phyloP scores from a whole-genome alignment of 2,888 invertebrate species.

The Lutraria lutraria region DNA sequence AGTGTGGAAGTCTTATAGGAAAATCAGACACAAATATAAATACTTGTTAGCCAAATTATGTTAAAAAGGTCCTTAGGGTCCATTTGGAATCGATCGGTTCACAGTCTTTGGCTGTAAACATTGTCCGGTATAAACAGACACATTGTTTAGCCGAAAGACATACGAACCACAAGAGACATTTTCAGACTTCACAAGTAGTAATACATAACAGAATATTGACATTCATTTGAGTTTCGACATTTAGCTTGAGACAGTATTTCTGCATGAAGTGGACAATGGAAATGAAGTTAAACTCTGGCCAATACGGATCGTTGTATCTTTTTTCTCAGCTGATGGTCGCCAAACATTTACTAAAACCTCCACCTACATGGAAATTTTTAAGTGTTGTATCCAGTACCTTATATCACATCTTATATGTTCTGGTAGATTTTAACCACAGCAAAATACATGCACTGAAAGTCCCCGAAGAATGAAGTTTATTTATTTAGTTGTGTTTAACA shows the following conservation, averaged over 20 bases:
- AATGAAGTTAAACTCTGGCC: background rate
- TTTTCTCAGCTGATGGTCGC: background rate
- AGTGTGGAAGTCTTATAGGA: too few relatives aligned
- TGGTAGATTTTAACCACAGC: too few relatives aligned
- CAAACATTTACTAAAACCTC: background rate
- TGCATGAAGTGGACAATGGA: background rate
- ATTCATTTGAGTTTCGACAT: slow-evolving; percentile 12
- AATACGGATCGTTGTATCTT: background rate
- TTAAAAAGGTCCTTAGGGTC: too few relatives aligned
- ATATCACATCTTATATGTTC: too few relatives aligned
- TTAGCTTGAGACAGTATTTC: slow-evolving; percentile 3
- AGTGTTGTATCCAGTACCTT: background rate
- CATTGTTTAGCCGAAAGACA: background rate
- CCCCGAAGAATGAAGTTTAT: too few relatives aligned
- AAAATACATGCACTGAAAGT: too few relatives aligned
- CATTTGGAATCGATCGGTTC: background rate
- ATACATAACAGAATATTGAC: background rate
- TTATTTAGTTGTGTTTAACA: too few relatives aligned
- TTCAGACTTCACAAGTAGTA: background rate
- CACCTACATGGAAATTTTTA: background rate
- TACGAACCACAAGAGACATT: background rate
- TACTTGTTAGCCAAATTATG: too few relatives aligned
- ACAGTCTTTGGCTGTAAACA: background rate
- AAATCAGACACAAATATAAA: too few relatives aligned
- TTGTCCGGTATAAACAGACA: background rate